Conservation (phyloP, 2,888 invertebrate genomes). For the Meteorus colon region DNA sequence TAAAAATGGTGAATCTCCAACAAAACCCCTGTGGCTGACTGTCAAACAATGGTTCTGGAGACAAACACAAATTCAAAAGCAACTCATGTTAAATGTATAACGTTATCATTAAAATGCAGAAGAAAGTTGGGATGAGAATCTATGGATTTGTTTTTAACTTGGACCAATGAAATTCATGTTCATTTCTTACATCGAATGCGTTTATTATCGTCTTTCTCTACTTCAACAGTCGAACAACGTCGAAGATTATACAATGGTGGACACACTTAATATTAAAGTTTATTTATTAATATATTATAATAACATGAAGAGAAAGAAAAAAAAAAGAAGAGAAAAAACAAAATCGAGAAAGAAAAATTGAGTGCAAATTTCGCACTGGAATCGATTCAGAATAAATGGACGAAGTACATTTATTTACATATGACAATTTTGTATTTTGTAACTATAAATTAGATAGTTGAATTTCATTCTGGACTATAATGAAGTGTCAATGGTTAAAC, state of each 20-base stretch:
- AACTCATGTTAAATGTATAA: conserved; percentile 58
- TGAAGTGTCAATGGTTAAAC: background rate
- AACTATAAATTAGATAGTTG: background rate
- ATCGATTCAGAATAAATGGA: background rate
- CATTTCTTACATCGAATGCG: conserved; percentile 28
- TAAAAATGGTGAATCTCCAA: conserved; percentile 43
- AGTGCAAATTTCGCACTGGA: background rate
- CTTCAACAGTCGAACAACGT: background rate
- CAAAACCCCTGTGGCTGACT: conserved; percentile 50
- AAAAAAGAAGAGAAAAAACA: background rate
- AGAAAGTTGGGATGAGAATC: background rate
- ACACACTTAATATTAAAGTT: conserved; percentile 29
- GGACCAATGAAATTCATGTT: conserved; percentile 1
- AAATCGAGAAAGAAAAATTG: background rate
- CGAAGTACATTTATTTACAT: conserved; percentile 32
- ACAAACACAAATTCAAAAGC: conserved; percentile 62
- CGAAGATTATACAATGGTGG: conserved; percentile 35
- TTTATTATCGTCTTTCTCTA: conserved; percentile 31
- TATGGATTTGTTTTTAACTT: background rate
- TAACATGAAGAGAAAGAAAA: conserved; percentile 16
- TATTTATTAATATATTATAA: conserved; percentile 32
- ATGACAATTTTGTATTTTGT: conserved; percentile 9
- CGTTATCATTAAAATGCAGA: background rate
- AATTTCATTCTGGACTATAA: background rate
- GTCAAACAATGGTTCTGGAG: conserved; percentile 56